Base-by-base conservation (phyloP, 1,140 invertebrate genomes). In the Leptopilina boulardi region DNA sequence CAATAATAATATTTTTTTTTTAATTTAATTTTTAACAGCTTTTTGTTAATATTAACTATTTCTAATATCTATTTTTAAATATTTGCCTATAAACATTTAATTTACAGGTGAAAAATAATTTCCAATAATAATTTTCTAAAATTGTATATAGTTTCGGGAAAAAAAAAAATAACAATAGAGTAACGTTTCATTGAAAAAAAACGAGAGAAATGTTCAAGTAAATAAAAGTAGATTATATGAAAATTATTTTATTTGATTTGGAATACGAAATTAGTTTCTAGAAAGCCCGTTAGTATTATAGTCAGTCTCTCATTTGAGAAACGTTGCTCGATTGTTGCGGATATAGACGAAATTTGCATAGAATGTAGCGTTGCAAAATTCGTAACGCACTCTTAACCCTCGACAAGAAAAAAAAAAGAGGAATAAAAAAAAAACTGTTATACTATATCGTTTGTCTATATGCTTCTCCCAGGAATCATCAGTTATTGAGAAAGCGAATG, bases 281-380 rank as follows among this genome's bases (percentile, higher is more conserved):
- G 56, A 59, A 59, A 59, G 21, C 8, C 56, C 26, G n/a, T 66
- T 30, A 66, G 54, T 66, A 34, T 34, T 34, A 13, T 4, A 66
- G 54, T 56, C n/a, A 21, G 75, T 77, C 75, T 77, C 75, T 71
- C 71, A 76, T 85, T 86, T 86, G 84, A 83, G 84, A 87, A 87
- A 85, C 81, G 59, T 77, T 79, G 77, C 41, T 38, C 66, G 71
- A 73, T 70, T 74, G 71, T 76, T 47, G n/a, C n/a, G 47, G n/a
- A 8, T 70, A 74, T n/a, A n/a, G n/a, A n/a, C 71, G 76, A 70
- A n/a, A 90, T 89, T 87, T 88, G 82, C 87, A 88, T 90, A 89
- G 89, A 90, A 90, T 90, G 89, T 86, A 78, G 86, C 87, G 85
- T 89, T 88, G 87, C 87, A 82, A 90, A 87, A 89, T 87, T 85